A percentile compares a stretch with the other conserved stretches of the same genome.
Evolutionary conservation across 2,888 invertebrate species (phyloP).

Genomic region (Papilio demoleus): DNA sequence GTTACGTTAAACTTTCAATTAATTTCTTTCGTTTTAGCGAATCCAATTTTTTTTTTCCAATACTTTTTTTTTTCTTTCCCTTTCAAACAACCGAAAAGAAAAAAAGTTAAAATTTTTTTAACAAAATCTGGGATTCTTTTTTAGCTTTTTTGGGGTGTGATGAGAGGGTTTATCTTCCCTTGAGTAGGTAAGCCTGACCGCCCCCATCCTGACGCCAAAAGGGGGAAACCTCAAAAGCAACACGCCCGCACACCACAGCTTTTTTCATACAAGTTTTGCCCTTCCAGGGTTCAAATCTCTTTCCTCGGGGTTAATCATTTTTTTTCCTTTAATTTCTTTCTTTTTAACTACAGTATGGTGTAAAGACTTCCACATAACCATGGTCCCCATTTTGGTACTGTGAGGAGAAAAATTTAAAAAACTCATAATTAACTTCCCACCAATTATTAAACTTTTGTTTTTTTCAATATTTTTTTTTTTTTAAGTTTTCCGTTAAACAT

Average conservation of each 20-base stretch:
- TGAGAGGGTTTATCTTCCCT: slow-evolving; percentile 85
- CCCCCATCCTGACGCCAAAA: slow-evolving; percentile 74
- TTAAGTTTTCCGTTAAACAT: slow-evolving; percentile 57
- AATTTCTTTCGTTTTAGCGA: too few relatives aligned
- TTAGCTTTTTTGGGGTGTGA: slow-evolving; percentile 78
- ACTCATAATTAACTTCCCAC: too few relatives aligned
- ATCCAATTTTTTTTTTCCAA: slow-evolving; percentile 85
- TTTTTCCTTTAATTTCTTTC: slow-evolving; percentile 5
- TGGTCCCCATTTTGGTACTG: slow-evolving; percentile 78
- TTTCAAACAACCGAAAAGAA: slow-evolving; percentile 87
- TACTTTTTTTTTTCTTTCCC: slow-evolving; percentile 85
- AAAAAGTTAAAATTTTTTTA: too few relatives aligned
- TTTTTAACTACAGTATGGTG: slow-evolving; percentile 34
- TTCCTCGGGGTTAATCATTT: slow-evolving; percentile 37
- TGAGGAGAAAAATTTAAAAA: slow-evolving; percentile 62
- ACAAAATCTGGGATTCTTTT: slow-evolving; percentile 81
- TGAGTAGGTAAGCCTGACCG: slow-evolving; percentile 85
- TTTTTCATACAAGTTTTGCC: slow-evolving; percentile 53
- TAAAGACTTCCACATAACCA: slow-evolving; percentile 66
- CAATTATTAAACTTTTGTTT: slow-evolving; percentile 43
- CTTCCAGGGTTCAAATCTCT: slow-evolving; percentile 42
- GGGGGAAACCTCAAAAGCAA: slow-evolving; percentile 57
- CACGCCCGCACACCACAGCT: slow-evolving; percentile 53
- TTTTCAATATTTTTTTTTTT: slow-evolving; percentile 50
- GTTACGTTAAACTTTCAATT: too few relatives aligned